These are phyloP conservation scores for Blastobasis adustella DNA, from an alignment of 2,888 invertebrate genomes.

Conservation along the genomic window DNA sequence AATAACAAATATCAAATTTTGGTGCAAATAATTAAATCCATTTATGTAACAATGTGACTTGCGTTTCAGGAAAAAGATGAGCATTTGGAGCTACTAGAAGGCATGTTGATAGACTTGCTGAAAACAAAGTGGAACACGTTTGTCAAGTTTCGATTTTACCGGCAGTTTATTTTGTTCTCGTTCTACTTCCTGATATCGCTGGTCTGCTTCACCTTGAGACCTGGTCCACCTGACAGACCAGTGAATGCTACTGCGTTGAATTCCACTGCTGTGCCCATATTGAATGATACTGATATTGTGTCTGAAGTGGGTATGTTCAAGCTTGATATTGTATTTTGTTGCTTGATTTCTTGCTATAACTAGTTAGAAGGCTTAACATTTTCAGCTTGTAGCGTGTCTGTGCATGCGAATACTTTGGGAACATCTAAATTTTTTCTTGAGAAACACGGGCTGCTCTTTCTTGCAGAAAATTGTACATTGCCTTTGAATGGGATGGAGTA, in stretches of 20 bases:
- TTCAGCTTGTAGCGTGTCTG: too few species aligned
- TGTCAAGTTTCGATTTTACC: slow-evolving; percentile 94
- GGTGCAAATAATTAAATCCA: too few species aligned
- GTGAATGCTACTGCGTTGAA: slow-evolving; percentile 49
- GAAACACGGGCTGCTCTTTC: not conserved
- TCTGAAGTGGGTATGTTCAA: slow-evolving; percentile 35
- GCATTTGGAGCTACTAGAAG: slow-evolving; percentile 96
- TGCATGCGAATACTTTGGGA: too few species aligned
- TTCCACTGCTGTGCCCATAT: slow-evolving; percentile 32
- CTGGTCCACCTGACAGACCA: slow-evolving; percentile 82
- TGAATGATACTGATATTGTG: slow-evolving; percentile 45
- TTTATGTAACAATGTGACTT: too few species aligned
- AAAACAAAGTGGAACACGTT: slow-evolving; percentile 99
- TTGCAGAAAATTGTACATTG: slow-evolving; percentile 56
- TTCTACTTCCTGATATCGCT: slow-evolving; percentile 93
- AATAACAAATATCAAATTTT: too few species aligned
- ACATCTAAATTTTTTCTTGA: too few species aligned
- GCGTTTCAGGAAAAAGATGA: slow-evolving; percentile 89
- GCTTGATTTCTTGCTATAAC: too few species aligned
- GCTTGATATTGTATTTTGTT: too few species aligned
- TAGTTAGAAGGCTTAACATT: too few species aligned
- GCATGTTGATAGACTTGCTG: slow-evolving; percentile 92
- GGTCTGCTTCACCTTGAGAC: slow-evolving; percentile 91
- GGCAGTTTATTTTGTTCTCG: slow-evolving; percentile 92
- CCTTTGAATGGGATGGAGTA: slow-evolving; percentile 34